Evolutionary conservation across 2,797 vertebrate species (phyloP).

Genomic region (Champsocephalus gunnari): DNA sequence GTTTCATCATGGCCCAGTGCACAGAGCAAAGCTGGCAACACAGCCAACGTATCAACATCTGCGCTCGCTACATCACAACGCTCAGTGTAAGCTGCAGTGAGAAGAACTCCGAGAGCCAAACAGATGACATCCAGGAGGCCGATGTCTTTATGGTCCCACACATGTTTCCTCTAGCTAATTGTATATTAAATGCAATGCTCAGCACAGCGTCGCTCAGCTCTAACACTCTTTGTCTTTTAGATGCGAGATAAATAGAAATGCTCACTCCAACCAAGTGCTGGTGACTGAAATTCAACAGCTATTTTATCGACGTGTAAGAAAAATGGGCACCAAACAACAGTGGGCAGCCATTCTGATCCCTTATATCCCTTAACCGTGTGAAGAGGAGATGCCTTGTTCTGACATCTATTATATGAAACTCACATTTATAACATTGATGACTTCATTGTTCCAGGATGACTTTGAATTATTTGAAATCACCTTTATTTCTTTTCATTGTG

Average conservation of each 20-base stretch:
- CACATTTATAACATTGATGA: conserved; percentile 18
- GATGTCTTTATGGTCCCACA: conserved; percentile 34
- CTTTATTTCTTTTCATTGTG: conserved; percentile 17
- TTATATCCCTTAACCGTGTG: conserved; percentile 12
- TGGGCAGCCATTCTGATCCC: conserved; percentile 49
- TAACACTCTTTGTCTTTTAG: conserved; percentile 41
- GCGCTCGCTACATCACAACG: conserved; percentile 28
- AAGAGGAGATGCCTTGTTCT: conserved; percentile 37
- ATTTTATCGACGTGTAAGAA: conserved; percentile 21
- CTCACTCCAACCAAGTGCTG: conserved; percentile 10
- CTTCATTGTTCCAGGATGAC: conserved; percentile 30
- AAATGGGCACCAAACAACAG: conserved; percentile 36
- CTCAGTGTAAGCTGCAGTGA: not conserved
- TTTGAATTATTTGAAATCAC: conserved; percentile 28
- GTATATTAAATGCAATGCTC: conserved; percentile 27
- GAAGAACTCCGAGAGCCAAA: conserved; percentile 26
- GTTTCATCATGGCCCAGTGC: conserved; percentile 44
- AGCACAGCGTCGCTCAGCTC: conserved; percentile 27
- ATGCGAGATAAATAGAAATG: conserved; percentile 35
- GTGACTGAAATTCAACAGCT: conserved; percentile 32
- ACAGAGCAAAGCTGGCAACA: conserved; percentile 24
- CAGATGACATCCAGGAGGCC: conserved; percentile 28
- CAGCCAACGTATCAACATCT: conserved; percentile 44
- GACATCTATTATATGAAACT: conserved; percentile 32
- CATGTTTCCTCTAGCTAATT: conserved; percentile 35